A percentile compares a stretch with the other conserved stretches of the same genome.
These are phyloP conservation scores for Araneus ventricosus DNA, from an alignment of 1,140 invertebrate species.

Conservation along the genomic window DNA sequence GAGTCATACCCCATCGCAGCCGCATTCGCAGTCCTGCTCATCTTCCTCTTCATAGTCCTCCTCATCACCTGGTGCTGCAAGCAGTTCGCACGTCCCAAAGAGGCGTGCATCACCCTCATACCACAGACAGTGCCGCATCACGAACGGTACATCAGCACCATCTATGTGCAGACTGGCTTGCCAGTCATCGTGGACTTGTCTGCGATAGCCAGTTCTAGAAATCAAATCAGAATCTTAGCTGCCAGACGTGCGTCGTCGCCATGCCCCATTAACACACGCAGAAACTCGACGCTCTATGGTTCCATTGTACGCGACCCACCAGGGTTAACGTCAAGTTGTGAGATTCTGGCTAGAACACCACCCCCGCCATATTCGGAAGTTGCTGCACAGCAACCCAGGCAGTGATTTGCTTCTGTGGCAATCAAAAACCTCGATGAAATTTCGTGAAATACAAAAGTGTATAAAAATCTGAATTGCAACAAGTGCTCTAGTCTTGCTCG, in stretches of 20 bases:
- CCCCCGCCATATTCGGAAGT: slow-evolving; percentile 34
- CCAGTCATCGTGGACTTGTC: slow-evolving; percentile 35
- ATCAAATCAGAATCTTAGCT: neutral
- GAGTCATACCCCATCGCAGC: neutral
- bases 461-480: too few species aligned
- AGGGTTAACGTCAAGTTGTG: neutral
- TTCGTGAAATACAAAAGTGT: too few species aligned
- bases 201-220: neutral
- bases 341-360: neutral
- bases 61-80: slow-evolving; percentile 42
- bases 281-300: neutral
- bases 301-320: neutral
- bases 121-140: neutral
- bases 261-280: neutral
- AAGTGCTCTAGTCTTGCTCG: too few species aligned
- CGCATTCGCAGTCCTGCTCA: neutral
- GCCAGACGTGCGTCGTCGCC: neutral
- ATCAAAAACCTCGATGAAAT: too few species aligned
- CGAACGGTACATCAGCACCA: slow-evolving; percentile 19
- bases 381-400: neutral
- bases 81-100: neutral
- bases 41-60: neutral
- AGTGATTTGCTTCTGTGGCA: too few species aligned
- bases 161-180: slow-evolving; percentile 59
- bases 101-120: neutral